Percentiles rank a stretch among this genome's conserved stretches.
Evolutionary conservation across 1,140 invertebrate genomes (phyloP).

Genomic region (Micrasema longulum): DNA sequence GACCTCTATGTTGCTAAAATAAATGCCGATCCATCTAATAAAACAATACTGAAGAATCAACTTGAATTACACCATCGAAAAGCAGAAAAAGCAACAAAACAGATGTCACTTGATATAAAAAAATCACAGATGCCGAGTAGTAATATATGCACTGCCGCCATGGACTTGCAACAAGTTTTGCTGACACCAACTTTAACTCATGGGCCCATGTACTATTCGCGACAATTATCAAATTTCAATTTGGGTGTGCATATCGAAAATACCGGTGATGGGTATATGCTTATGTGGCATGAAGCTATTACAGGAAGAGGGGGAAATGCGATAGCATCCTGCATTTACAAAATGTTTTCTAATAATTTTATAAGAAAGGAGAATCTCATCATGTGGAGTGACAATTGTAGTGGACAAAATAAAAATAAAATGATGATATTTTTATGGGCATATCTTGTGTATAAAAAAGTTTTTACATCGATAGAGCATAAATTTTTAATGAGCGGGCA

Average conservation of each 20-base stretch:
- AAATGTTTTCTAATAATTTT: constrained; percentile 3
- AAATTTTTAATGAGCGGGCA: constrained; percentile 23
- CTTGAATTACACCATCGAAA: too few relatives aligned
- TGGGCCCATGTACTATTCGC: constrained; percentile 12
- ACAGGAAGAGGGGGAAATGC: constrained; percentile 26
- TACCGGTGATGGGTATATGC: constrained; percentile 28
- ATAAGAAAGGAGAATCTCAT: constrained; percentile 12
- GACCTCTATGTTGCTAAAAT: too few relatives aligned
- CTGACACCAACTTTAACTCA: constrained; percentile 20
- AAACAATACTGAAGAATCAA: too few relatives aligned
- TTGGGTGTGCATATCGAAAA: constrained; percentile 25
- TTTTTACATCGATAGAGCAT: constrained; percentile 20
- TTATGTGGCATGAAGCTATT: constrained; percentile 16
- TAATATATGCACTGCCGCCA: too few relatives aligned
- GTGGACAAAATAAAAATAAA: constrained; percentile 11
- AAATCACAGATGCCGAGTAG: too few relatives aligned
- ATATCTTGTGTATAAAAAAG: constrained; percentile 6
- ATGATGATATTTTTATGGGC: constrained; percentile 12
- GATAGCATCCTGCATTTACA: constrained; percentile 8
- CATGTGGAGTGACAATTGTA: constrained; percentile 11
- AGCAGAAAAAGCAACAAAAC: too few relatives aligned
- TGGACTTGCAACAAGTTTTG: too few relatives aligned
- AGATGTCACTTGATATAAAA: too few relatives aligned
- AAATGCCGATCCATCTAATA: too few relatives aligned
- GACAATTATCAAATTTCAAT: constrained; percentile 30